Base-by-base conservation (phyloP, 2,797 vertebrate species). In the Pelochelys cantorii region DNA sequence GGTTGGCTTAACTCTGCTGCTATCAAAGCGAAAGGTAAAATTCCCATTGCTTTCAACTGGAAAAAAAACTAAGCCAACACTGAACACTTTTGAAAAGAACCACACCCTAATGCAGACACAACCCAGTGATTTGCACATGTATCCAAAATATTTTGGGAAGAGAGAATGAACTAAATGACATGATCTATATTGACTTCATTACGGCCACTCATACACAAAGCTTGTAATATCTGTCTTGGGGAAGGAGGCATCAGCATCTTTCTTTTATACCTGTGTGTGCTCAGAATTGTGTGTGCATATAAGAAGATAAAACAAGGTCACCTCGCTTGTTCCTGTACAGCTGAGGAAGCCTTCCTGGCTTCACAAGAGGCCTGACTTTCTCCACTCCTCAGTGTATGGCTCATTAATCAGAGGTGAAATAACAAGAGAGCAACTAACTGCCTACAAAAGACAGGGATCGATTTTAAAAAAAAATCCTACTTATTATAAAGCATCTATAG, bases 1-100 rank as follows among this genome's bases (percentile, higher is more conserved):
- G 14, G 37, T 9, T 29, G 25, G n/a, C 25, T 48, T 52, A 53
- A 27, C 0, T 0, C 18, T 11, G 7, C 25, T 71, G 18, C 80
- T 22, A 52, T 62, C n/a, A 52, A 1, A 1, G 10, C 10, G 12
- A 29, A 31, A 0, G 8, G 48, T 1, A 78, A 37, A 27, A 15
- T 0, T 2, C 3, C 52, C 74, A 77, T 10, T 77, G 42, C 52
- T 17, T 37, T 74, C 71, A 37, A 1, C 4, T 22, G 71, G n/a
- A 74, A 20, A 57, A 37, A 42, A 74, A 74, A 37, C 22, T 42
- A 74, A 22, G 37, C 6, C 25, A 77, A 29, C 25, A 52, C 42
- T 27, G 42, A 77, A n/a, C n/a, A 71, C n/a, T 71, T 71, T 71
- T 71, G 65, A 22, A 71, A 71, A 37, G 37, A 37, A 11, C 42